Evolutionary conservation across 2,797 vertebrate genomes (phyloP).

Genomic region (Sebastes iracundus): DNA sequence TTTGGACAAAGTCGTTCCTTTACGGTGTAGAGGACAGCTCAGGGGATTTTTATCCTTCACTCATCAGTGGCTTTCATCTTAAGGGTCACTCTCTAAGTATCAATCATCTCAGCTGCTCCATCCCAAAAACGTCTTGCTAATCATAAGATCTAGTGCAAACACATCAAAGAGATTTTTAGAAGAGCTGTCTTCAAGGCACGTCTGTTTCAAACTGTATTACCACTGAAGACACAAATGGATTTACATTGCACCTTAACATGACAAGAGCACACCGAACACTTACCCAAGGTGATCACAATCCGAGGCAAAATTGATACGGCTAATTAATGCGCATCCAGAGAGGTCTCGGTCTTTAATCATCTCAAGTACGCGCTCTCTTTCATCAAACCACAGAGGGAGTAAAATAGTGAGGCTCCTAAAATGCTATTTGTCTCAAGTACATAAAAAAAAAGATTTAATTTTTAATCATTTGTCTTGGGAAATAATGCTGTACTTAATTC

Average conservation of each 20-base stretch:
- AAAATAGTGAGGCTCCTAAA: slow-evolving; percentile 48
- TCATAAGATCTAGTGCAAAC: slow-evolving; percentile 41
- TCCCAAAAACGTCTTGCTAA: slow-evolving; percentile 62
- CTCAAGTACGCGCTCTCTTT: slow-evolving; percentile 59
- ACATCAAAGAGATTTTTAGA: slow-evolving; percentile 58
- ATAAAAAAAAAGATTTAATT: slow-evolving; percentile 47
- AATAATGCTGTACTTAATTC: slow-evolving; percentile 53
- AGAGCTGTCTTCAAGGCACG: slow-evolving; percentile 31
- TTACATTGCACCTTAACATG: slow-evolving; percentile 50
- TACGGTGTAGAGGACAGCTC: slow-evolving; percentile 17
- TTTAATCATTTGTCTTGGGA: slow-evolving; percentile 67
- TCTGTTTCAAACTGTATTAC: slow-evolving; percentile 39
- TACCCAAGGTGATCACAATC: slow-evolving; percentile 50
- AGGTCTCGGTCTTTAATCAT: slow-evolving; percentile 67
- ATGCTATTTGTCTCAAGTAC: slow-evolving; percentile 66
- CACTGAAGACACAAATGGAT: slow-evolving; percentile 47
- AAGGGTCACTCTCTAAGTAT: slow-evolving; percentile 57
- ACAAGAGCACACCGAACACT: slow-evolving; percentile 39
- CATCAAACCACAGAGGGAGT: slow-evolving; percentile 58
- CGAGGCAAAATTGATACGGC: slow-evolving; percentile 43
- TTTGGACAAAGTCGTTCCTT: slow-evolving; percentile 18
- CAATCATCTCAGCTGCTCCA: slow-evolving; percentile 67
- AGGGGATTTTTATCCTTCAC: slow-evolving; percentile 37
- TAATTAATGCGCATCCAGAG: slow-evolving; percentile 61
- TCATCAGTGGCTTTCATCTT: slow-evolving; percentile 63